These are phyloP conservation scores for Sinella curviseta DNA, from an alignment of 1,140 invertebrate genomes.

Conservation along the genomic window DNA sequence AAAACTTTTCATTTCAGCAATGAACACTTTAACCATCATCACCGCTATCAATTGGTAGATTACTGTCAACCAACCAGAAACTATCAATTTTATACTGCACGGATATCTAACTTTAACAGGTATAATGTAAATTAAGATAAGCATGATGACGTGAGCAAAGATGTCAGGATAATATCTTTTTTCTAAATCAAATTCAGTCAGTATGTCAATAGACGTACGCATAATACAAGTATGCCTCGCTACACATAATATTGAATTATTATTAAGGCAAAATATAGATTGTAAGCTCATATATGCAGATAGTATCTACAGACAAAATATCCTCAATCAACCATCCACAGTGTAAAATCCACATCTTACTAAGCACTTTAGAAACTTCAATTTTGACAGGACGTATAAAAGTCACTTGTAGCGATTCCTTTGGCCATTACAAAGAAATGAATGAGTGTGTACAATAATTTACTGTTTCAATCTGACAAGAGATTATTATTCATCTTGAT, in stretches of 20 bases:
- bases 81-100: neutral
- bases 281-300: no score
- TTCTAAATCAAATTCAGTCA: constrained; percentile 13
- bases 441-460: neutral
- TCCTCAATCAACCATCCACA: neutral
- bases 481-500: neutral
- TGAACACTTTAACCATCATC: neutral
- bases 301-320: no score
- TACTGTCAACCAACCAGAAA: neutral
- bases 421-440: neutral
- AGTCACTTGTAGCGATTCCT: neutral
- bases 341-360: neutral
- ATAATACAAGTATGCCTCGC: no score
- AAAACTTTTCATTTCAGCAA: neutral
- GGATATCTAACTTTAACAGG: constrained; percentile 2
- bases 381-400: neutral
- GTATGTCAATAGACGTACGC: neutral
- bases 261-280: no score
- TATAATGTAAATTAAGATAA: constrained; percentile 5
- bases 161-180: neutral
- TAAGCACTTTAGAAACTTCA: neutral
- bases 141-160: neutral
- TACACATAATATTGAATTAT: no score
- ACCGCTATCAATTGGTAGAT: neutral
- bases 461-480: constrained; percentile 6